These are phyloP conservation scores for Ypsolopha sequella DNA, from an alignment of 2,888 invertebrate species.

Conservation along the genomic window DNA sequence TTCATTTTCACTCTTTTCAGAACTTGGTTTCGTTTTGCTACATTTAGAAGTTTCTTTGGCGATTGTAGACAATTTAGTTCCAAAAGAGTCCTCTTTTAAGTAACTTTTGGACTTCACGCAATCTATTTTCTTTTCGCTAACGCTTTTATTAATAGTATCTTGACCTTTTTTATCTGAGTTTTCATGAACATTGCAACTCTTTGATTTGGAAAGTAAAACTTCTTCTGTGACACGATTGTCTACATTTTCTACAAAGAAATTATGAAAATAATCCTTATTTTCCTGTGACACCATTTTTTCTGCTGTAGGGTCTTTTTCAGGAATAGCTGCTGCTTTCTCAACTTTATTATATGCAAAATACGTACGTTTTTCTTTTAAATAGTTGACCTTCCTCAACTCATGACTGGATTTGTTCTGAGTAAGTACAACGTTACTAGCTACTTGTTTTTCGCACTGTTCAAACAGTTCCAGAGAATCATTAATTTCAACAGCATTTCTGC, in stretches of 20 bases:
- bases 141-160: not conserved
- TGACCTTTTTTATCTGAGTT: not conserved
- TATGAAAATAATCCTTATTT: too few species aligned
- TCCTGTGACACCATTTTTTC: too few species aligned
- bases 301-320: too few species aligned
- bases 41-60: too few species aligned
- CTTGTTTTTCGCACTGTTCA: constrained; percentile 37
- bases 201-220: too few species aligned
- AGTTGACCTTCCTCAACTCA: constrained; percentile 16
- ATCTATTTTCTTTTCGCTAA: not conserved
- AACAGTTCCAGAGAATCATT: constrained; percentile 41
- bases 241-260: too few species aligned
- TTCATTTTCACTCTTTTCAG: constrained; percentile 13
- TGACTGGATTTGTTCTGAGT: not conserved
- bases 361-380: constrained; percentile 28
- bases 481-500: constrained; percentile 19
- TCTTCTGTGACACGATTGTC: too few species aligned
- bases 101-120: not conserved
- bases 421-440: constrained; percentile 11
- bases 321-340: not conserved
- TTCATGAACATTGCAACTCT: constrained; percentile 3
- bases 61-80: too few species aligned
- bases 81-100: not conserved
- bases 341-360: constrained; percentile 18
- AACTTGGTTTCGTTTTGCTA: too few species aligned